These are phyloP conservation scores for Coilia nasus DNA, from an alignment of 2,797 vertebrate species.

Conservation along the genomic window DNA sequence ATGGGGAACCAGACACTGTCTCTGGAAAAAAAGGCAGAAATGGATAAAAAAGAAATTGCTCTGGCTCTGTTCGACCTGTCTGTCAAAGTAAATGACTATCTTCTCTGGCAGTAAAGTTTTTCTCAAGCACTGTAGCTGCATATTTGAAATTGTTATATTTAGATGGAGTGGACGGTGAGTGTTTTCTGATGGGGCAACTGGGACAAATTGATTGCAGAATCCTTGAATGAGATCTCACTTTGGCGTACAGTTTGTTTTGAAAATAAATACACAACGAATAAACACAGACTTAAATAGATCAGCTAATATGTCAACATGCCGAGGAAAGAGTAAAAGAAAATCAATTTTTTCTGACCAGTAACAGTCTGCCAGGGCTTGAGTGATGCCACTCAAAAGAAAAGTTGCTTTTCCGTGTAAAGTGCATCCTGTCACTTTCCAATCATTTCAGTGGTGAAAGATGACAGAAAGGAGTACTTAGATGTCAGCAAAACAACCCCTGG, in stretches of 20 bases:
- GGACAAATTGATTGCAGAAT: background rate
- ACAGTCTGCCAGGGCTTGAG: background rate
- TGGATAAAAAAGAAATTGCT: background rate
- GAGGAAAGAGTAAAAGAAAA: background rate
- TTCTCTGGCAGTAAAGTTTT: background rate
- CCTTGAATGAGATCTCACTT: slow-evolving; percentile 1
- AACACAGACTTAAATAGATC: background rate
- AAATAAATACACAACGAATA: background rate
- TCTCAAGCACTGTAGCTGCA: background rate
- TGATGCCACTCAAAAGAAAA: background rate
- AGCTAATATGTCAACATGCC: slow-evolving; percentile 2
- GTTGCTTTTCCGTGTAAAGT: background rate
- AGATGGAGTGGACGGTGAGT: background rate
- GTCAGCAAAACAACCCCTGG: slow-evolving; percentile 16
- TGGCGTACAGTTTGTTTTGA: background rate
- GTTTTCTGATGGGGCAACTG: background rate
- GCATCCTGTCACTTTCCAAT: slow-evolving; percentile 10
- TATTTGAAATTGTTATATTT: background rate
- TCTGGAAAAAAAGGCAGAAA: background rate
- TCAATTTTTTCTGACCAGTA: background rate
- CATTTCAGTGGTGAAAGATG: slow-evolving; percentile 6
- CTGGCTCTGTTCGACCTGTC: slow-evolving; percentile 15
- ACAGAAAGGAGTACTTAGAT: background rate
- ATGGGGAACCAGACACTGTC: slow-evolving; percentile 49
- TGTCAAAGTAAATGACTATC: slow-evolving; percentile 18